These are phyloP conservation scores for Chromis chromis DNA, from an alignment of 2,797 vertebrate species.

Conservation along the genomic window DNA sequence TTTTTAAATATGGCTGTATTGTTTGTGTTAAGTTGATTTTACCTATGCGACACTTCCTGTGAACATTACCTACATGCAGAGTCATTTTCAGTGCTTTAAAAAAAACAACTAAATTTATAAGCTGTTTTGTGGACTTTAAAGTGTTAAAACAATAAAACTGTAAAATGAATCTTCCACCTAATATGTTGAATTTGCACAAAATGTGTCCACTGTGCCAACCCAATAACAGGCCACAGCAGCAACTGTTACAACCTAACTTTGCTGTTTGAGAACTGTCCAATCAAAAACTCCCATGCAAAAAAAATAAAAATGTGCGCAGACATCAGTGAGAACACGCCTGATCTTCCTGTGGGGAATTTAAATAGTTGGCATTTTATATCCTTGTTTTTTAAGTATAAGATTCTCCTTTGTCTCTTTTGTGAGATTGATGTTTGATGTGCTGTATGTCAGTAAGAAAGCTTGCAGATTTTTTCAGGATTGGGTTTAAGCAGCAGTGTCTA, in stretches of 20 bases:
- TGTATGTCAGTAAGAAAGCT: neutral
- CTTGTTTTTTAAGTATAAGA: neutral
- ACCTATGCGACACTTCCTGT: constrained; percentile 42
- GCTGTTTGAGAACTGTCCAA: neutral
- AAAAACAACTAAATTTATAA: constrained; percentile 32
- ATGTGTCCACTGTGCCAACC: neutral
- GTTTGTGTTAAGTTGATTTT: constrained; percentile 59
- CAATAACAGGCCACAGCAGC: neutral
- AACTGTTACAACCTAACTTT: neutral
- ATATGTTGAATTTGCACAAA: constrained; percentile 14
- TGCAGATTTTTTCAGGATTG: constrained; percentile 14
- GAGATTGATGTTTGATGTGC: neutral
- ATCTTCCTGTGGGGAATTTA: constrained; percentile 1
- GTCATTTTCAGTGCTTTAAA: constrained; percentile 57
- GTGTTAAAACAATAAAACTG: constrained; percentile 52
- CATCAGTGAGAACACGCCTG: neutral
- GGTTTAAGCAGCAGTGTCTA: neutral
- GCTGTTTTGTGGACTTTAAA: constrained; percentile 58
- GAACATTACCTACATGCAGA: constrained; percentile 43
- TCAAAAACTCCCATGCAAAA: neutral
- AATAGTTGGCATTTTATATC: constrained; percentile 6
- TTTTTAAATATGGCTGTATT: constrained; percentile 44
- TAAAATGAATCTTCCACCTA: constrained; percentile 13
- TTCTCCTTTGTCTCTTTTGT: constrained; percentile 2
- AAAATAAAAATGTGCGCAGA: neutral